Evolutionary conservation across 2,113 vertebrate genomes (phyloP), one percentile per base, ranked within the genome.

Genomic region (Nothobranchius kuhntae): DNA sequence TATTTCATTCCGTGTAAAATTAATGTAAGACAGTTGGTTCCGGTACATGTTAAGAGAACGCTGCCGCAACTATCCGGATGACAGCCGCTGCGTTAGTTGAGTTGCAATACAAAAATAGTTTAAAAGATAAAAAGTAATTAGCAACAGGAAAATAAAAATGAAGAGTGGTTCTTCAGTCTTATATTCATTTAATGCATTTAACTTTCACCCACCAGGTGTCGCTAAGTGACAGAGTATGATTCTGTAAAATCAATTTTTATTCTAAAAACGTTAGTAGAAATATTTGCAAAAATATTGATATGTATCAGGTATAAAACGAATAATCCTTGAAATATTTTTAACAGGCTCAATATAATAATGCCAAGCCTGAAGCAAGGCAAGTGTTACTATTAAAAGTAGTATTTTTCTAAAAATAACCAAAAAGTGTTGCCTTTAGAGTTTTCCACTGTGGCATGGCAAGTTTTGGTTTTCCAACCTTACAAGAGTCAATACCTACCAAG

Each of bases 161-260:
- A 40, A 40, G 9, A 40, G 6, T 40, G 38, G 38, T 40, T 24
- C 58, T 40, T 24, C 58, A 13, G 48, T 40, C 0, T 42, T 0
- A 40, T 46, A 0, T 15, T 42, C 1, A 11, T 40, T 15, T 2
- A 7, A 4, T 71, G 59, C 38, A 42, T 81, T 52, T 0, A 0
- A 26, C 8, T 40, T 69, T 57, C 70, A 14, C 0, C 75, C 89
- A 85, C 68, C 9, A 77, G 86, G n/a, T 86, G 89, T 7, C 64
- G 78, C 81, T 85, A 24, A 78, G 53, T 8, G 13, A 62, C 15
- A 65, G 50, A 54, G 4, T 6, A 45, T 26, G 50, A 26, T 42
- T 30, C 30, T 30, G 1, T 30, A 30, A 30, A 30, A 54, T 47
- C 13, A 14, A 14, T 15, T 7, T 13, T 4, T 30, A 30, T 30